Evolutionary conservation across 2,888 invertebrate genomes (phyloP).

Genomic region (Aleiodes testaceus): DNA sequence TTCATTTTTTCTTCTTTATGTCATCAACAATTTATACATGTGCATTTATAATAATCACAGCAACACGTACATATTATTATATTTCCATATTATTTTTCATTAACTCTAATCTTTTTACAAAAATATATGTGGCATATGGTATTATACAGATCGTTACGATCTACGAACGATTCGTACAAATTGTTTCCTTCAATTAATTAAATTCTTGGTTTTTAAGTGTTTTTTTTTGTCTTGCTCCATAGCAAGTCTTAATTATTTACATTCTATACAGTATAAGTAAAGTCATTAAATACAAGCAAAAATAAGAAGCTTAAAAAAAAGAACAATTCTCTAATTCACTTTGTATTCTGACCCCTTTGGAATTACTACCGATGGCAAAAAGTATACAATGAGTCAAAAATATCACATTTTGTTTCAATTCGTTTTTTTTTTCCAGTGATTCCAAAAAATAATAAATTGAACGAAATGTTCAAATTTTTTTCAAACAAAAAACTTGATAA

Average conservation of each 20-base stretch:
- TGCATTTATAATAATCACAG: slow-evolving; percentile 25
- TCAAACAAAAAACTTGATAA: not conserved
- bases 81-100: not conserved
- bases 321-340: not conserved
- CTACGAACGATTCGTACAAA: slow-evolving; percentile 10
- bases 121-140: slow-evolving; percentile 24
- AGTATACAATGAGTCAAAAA: slow-evolving; percentile 27
- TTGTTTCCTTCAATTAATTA: not conserved
- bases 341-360: slow-evolving; percentile 23
- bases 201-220: not conserved
- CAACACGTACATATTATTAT: slow-evolving; percentile 17
- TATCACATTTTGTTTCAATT: slow-evolving; percentile 39
- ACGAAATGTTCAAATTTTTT: not conserved
- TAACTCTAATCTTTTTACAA: slow-evolving; percentile 11
- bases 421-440: slow-evolving; percentile 12
- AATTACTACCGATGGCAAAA: slow-evolving; percentile 14
- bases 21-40: slow-evolving; percentile 26
- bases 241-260: slow-evolving; percentile 9
- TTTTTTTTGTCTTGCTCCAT: not conserved
- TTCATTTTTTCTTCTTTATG: not conserved
- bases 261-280: slow-evolving; percentile 7
- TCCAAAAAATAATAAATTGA: slow-evolving; percentile 15
- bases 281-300: slow-evolving; percentile 15
- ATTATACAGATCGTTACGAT: slow-evolving; percentile 6
- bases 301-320: slow-evolving; percentile 4